phyloP scores from a whole-genome alignment of 2,888 invertebrate species.

The Aplocera efformata region DNA sequence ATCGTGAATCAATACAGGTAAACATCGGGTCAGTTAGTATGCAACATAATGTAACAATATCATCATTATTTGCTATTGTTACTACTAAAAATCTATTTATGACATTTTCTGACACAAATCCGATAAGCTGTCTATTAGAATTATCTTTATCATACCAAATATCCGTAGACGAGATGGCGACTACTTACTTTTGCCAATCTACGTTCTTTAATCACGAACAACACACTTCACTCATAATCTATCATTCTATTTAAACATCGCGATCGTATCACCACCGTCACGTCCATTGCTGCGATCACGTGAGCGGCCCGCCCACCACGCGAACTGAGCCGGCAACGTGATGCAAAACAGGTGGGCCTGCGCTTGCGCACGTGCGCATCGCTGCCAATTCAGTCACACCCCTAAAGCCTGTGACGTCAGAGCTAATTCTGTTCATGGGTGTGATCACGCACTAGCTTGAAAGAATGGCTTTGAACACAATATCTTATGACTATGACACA shows the following conservation, averaged over 20 bases:
- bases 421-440: slow-evolving; percentile 1
- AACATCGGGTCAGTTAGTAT: no score
- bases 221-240: not conserved
- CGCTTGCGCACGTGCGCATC: slow-evolving; percentile 34
- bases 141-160: no score
- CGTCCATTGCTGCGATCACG: slow-evolving; percentile 24
- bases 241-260: slow-evolving; percentile 5
- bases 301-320: slow-evolving; percentile 23
- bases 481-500: not conserved
- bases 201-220: no score
- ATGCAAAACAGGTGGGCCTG: slow-evolving; percentile 22
- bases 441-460: not conserved
- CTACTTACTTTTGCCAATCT: no score
- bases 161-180: no score
- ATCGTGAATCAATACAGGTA: no score
- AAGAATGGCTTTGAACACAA: not conserved
- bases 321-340: slow-evolving; percentile 20
- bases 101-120: no score
- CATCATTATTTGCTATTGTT: no score
- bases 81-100: no score
- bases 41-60: no score
- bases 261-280: slow-evolving; percentile 6
- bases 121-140: no score
- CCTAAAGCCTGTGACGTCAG: slow-evolving; percentile 32
- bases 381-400: slow-evolving; percentile 47